Conservation (phyloP, 2,797 vertebrate species). For the Enteromius afrohamiltoni region DNA sequence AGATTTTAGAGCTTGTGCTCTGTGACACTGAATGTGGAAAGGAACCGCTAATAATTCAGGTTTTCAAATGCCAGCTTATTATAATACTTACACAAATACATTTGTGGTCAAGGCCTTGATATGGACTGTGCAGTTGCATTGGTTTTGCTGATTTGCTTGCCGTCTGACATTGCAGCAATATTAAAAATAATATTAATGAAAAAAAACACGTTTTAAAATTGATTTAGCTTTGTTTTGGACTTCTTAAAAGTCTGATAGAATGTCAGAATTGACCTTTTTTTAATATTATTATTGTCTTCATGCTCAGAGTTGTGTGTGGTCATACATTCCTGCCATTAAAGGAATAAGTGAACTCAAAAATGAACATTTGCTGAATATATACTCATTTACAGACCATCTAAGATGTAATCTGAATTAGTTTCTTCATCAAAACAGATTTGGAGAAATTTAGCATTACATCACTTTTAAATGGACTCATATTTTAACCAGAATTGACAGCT, state of each 20-base stretch:
- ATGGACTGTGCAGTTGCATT: neutral
- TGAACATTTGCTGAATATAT: too few species aligned
- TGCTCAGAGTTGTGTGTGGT: neutral
- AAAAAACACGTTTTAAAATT: neutral
- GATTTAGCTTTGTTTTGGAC: neutral
- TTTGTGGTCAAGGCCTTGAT: neutral
- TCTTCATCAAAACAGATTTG: too few species aligned
- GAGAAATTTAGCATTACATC: too few species aligned
- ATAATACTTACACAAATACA: neutral
- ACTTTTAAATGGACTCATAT: too few species aligned
- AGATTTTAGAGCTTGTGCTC: constrained; percentile 5
- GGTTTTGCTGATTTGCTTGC: neutral
- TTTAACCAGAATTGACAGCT: too few species aligned
- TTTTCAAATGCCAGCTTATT: neutral
- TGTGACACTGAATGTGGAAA: too few species aligned
- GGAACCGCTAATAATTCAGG: neutral
- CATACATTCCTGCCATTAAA: neutral
- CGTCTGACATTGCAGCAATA: neutral
- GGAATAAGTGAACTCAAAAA: too few species aligned
- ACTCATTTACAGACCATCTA: too few species aligned
- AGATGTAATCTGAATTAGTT: too few species aligned
- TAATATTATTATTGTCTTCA: neutral
- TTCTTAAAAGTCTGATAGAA: neutral
- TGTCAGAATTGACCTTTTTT: neutral
- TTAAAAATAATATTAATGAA: neutral